Percentiles rank a stretch among this genome's conserved stretches.
Evolutionary conservation across 2,797 vertebrate genomes (phyloP).

Genomic region (Anomalospiza imberbis): DNA sequence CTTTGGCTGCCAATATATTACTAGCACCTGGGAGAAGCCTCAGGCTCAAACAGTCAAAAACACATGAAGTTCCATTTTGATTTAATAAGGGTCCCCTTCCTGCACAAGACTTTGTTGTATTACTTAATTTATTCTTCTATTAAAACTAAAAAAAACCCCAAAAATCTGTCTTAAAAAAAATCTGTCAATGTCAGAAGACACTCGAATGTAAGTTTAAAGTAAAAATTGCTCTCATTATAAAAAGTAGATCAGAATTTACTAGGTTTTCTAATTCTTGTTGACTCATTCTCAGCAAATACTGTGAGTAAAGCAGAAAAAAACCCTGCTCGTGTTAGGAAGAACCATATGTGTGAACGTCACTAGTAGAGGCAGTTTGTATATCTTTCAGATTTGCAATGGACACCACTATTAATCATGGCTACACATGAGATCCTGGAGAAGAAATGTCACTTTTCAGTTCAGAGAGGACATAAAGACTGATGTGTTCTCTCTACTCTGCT

Average conservation of each 20-base stretch:
- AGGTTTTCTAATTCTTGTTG: neutral
- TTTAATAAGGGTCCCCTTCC: conserved; percentile 49
- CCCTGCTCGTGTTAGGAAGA: neutral
- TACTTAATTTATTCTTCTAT: conserved; percentile 23
- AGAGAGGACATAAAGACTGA: neutral
- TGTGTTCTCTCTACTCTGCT: neutral
- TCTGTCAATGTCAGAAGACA: neutral
- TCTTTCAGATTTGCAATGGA: neutral
- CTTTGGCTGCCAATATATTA: conserved; percentile 53
- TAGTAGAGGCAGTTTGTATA: neutral
- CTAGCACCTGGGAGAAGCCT: conserved; percentile 68
- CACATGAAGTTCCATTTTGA: conserved; percentile 48
- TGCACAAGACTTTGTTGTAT: conserved; percentile 31
- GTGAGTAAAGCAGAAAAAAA: neutral
- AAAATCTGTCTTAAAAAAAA: neutral
- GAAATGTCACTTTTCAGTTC: neutral
- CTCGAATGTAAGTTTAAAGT: neutral
- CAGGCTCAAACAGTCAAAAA: conserved; percentile 63
- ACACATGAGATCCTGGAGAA: neutral
- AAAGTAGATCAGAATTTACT: neutral
- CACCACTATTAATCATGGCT: neutral
- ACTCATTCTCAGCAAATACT: neutral
- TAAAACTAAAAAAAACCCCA: neutral
- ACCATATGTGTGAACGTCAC: neutral
- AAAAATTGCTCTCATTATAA: neutral